phyloP scores from a whole-genome alignment of 2,888 invertebrate species.

The Chesias legatella region DNA sequence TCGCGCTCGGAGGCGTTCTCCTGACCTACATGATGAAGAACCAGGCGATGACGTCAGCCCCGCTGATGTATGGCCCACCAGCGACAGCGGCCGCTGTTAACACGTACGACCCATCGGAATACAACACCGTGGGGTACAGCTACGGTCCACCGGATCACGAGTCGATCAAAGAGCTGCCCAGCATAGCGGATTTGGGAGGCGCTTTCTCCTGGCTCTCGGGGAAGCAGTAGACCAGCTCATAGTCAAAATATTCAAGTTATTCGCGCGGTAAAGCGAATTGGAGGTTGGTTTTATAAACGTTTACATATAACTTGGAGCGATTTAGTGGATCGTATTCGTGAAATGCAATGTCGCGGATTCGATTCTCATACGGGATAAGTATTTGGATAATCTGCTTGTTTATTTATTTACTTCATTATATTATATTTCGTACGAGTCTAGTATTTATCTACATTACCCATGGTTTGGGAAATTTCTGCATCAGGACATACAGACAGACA shows the following conservation, averaged over 20 bases:
- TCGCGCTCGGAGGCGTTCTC: conserved; percentile 54
- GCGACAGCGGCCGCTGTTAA: conserved; percentile 30
- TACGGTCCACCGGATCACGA: conserved; percentile 63
- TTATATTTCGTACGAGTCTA: no score
- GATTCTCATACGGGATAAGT: no score
- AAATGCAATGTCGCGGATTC: no score
- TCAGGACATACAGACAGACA: no score
- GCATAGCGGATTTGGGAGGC: conserved; percentile 48
- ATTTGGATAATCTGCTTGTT: no score
- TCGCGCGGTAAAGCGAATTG: no score
- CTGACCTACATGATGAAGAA: conserved; percentile 60
- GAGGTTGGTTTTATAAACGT: no score
- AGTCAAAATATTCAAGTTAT: conserved; percentile 1
- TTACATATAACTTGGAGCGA: no score
- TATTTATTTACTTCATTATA: no score
- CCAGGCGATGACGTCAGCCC: conserved; percentile 22
- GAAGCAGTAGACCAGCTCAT: conserved; percentile 37
- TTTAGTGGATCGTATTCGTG: no score
- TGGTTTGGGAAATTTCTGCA: no score
- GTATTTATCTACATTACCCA: no score
- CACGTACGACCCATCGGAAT: conserved; percentile 55
- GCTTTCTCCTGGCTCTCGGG: conserved; percentile 55
- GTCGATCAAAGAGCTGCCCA: conserved; percentile 39
- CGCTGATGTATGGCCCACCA: background rate
- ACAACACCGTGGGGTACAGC: conserved; percentile 68